Conservation (phyloP, 2,888 invertebrate genomes). For the Gibbula magus region DNA sequence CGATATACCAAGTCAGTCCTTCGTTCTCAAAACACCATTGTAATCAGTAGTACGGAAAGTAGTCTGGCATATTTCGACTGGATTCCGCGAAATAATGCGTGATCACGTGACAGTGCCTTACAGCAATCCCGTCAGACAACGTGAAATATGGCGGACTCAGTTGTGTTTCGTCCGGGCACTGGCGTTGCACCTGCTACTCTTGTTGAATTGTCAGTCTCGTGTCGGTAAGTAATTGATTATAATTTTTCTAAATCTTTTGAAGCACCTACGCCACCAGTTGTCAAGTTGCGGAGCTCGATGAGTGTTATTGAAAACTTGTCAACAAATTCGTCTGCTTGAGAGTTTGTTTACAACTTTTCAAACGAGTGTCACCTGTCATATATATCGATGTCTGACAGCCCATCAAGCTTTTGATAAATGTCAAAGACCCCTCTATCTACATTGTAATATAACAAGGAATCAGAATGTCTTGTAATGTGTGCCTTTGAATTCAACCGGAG, state of each 20-base stretch:
- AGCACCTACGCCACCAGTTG: no score
- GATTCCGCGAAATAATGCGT: not conserved
- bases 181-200: constrained; percentile 62
- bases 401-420: no score
- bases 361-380: no score
- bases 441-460: no score
- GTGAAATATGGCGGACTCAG: constrained; percentile 50
- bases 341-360: not conserved
- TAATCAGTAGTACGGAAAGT: not conserved
- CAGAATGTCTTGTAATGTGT: no score
- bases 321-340: not conserved
- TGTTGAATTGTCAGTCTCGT: constrained; percentile 65
- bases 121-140: constrained; percentile 30
- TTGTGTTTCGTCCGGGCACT: constrained; percentile 61
- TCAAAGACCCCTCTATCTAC: no score
- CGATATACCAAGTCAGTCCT: no score
- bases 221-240: constrained; percentile 56
- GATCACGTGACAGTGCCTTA: constrained; percentile 29
- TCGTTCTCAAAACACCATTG: no score
- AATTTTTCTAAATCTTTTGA: not conserved
- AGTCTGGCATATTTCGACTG: not conserved
- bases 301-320: not conserved
- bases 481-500: no score
- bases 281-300: no score
- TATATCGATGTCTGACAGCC: no score